Percentiles rank a stretch among this genome's conserved stretches.
Evolutionary conservation across 2,888 invertebrate species (phyloP).

Genomic region (Papilio gigon): DNA sequence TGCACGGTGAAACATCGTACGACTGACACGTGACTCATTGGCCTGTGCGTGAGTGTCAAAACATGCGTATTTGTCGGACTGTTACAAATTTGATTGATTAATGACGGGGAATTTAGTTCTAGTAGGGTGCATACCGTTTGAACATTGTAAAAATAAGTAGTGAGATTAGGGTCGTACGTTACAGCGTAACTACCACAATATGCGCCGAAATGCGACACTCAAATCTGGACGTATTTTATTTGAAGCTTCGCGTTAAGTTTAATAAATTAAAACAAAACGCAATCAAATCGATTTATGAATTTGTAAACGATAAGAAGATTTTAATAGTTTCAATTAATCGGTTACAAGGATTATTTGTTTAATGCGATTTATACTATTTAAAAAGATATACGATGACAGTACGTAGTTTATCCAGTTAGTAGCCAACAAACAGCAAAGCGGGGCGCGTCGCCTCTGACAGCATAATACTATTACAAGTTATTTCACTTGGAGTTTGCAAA

Average conservation of each 20-base stretch:
- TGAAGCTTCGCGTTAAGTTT: no score
- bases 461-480: conserved; percentile 34
- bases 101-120: conserved; percentile 56
- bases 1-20: conserved; percentile 55
- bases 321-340: no score
- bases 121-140: conserved; percentile 28
- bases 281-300: no score
- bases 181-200: neutral
- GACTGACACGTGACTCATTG: conserved; percentile 57
- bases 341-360: no score
- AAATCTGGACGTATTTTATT: neutral
- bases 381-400: neutral
- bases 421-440: conserved; percentile 50
- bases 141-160: neutral
- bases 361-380: neutral
- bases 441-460: conserved; percentile 37
- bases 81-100: conserved; percentile 65
- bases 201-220: neutral
- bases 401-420: neutral
- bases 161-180: neutral
- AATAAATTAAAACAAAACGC: no score
- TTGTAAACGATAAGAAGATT: no score
- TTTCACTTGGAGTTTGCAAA: conserved; percentile 32
- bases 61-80: conserved; percentile 62
- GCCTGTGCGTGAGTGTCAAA: conserved; percentile 57